A percentile compares a stretch with the other conserved stretches of the same genome.
phyloP scores from a whole-genome alignment of 2,797 vertebrate species.

The Trematomus bernacchii region DNA sequence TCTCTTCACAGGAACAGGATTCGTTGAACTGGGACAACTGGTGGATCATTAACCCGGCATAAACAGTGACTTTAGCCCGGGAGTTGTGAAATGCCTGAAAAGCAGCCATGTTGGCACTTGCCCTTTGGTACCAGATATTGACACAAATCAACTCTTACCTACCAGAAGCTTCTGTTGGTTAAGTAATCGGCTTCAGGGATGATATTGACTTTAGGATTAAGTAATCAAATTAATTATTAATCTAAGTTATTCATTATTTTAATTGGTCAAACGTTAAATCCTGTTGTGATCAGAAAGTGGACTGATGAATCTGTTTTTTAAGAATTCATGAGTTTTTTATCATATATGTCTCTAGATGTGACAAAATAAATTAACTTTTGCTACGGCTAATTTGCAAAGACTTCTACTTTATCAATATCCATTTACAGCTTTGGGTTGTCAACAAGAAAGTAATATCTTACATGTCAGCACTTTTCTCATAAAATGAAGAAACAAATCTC shows the following conservation, averaged over 20 bases:
- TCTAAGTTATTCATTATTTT: too few species aligned
- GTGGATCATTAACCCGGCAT: slow-evolving; percentile 82
- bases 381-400: neutral
- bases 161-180: slow-evolving; percentile 9
- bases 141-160: slow-evolving; percentile 46
- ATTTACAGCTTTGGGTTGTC: neutral
- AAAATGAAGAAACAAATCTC: neutral
- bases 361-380: neutral
- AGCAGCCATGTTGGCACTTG: slow-evolving; percentile 69
- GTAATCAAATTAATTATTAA: neutral
- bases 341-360: neutral
- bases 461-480: neutral
- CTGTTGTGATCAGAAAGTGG: neutral
- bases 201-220: neutral
- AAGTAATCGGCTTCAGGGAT: neutral
- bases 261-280: neutral
- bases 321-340: neutral
- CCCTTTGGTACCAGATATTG: slow-evolving; percentile 69
- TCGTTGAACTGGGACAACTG: slow-evolving; percentile 57
- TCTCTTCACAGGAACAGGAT: slow-evolving; percentile 51
- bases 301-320: neutral
- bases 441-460: neutral
- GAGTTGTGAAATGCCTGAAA: slow-evolving; percentile 71
- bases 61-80: slow-evolving; percentile 84
- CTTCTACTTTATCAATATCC: neutral